These are phyloP conservation scores for Papio anubis DNA, from an alignment of 2,113 vertebrate species.

Conservation along the genomic window DNA sequence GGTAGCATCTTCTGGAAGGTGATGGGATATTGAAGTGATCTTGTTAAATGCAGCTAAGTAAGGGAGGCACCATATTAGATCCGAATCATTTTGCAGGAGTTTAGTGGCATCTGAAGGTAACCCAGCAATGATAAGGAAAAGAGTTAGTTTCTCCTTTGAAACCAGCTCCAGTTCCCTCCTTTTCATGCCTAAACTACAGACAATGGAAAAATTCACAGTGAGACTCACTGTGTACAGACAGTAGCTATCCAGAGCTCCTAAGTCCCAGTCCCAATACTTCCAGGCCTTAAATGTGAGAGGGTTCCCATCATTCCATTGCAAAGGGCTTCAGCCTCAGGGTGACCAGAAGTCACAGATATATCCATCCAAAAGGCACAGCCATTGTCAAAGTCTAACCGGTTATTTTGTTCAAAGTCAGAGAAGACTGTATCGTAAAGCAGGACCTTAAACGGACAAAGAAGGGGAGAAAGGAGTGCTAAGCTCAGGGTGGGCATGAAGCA, in stretches of 20 bases:
- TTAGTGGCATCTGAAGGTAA: background rate
- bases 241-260: background rate
- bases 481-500: background rate
- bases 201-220: background rate
- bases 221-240: background rate
- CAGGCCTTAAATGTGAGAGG: background rate
- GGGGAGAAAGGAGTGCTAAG: background rate
- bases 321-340: background rate
- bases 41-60: background rate
- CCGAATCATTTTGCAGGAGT: background rate
- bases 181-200: background rate
- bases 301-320: background rate
- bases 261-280: too few relatives aligned
- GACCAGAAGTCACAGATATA: fast-evolving
- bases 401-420: background rate
- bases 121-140: background rate
- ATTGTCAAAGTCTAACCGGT: background rate
- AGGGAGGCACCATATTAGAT: background rate
- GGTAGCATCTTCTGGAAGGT: background rate
- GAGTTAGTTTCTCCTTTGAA: background rate
- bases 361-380: background rate
- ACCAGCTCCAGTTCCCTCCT: background rate
- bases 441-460: background rate
- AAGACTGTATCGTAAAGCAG: background rate
- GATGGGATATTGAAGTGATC: background rate